These are phyloP conservation scores for Caenorhabditis parvicauda DNA, from an alignment of 2,888 invertebrate species.

Conservation along the genomic window DNA sequence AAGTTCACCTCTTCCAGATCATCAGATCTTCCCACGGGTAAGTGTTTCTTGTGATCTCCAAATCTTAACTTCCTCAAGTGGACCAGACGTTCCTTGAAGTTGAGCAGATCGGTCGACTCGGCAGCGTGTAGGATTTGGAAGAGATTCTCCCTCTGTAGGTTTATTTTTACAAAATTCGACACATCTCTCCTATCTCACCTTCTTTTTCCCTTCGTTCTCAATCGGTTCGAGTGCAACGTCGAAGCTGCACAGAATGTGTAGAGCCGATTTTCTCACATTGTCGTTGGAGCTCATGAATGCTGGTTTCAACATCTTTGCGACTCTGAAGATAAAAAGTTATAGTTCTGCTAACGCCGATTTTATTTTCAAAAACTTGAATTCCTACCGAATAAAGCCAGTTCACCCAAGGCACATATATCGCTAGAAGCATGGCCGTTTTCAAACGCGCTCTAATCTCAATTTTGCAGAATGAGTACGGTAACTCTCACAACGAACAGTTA, in stretches of 20 bases:
- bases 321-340: too few species aligned
- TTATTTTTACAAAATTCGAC: background rate
- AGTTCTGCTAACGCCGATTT: too few species aligned
- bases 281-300: conserved; percentile 23
- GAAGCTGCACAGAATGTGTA: conserved; percentile 38
- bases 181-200: background rate
- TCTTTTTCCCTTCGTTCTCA: conserved; percentile 20
- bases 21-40: conserved; percentile 24
- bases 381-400: too few species aligned
- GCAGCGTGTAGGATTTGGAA: conserved; percentile 66
- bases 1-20: conserved; percentile 29
- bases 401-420: too few species aligned
- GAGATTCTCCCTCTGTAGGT: conserved; percentile 5
- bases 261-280: conserved; percentile 25
- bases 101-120: conserved; percentile 76
- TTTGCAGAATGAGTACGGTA: too few species aligned
- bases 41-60: conserved; percentile 27
- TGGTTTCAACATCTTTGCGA: conserved; percentile 17
- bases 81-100: conserved; percentile 78
- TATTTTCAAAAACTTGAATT: too few species aligned
- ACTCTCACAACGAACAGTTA: too few species aligned
- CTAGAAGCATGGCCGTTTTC: too few species aligned
- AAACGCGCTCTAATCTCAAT: too few species aligned
- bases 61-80: conserved; percentile 62
- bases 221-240: conserved; percentile 17